Conservation (phyloP, 2,797 vertebrate genomes). For the Tragopan temminckii region DNA sequence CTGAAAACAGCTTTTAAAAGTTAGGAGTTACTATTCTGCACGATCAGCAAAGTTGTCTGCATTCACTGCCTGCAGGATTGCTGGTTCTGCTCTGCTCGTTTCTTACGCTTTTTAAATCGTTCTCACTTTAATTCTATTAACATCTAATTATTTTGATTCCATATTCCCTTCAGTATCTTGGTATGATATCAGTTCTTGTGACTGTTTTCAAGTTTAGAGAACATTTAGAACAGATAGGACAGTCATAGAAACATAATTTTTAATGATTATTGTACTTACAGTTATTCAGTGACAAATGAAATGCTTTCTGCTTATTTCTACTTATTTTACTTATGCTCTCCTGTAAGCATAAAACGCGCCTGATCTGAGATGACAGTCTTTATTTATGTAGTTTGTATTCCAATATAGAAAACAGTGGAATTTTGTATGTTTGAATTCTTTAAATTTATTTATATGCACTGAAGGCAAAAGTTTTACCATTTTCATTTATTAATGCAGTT, state of each 20-base stretch:
- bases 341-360: neutral
- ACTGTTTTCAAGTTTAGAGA: neutral
- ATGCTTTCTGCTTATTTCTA: neutral
- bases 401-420: neutral
- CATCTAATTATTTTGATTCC: neutral
- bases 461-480: neutral
- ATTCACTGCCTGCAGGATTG: neutral
- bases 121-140: neutral
- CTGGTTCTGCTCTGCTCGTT: neutral
- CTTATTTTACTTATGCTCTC: neutral
- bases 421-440: neutral
- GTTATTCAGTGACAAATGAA: neutral
- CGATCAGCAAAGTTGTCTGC: neutral
- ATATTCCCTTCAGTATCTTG: neutral
- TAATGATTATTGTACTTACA: slow-evolving; percentile 10
- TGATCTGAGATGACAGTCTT: neutral
- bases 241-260: slow-evolving; percentile 21
- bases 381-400: neutral
- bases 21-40: neutral
- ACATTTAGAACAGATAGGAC: neutral
- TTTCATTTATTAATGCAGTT: neutral
- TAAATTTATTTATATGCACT: neutral
- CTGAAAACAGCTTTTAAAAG: neutral
- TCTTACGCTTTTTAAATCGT: neutral
- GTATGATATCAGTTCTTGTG: neutral